Base-by-base conservation (phyloP, 2,888 invertebrate species). In the Ophonus ardosiacus region DNA sequence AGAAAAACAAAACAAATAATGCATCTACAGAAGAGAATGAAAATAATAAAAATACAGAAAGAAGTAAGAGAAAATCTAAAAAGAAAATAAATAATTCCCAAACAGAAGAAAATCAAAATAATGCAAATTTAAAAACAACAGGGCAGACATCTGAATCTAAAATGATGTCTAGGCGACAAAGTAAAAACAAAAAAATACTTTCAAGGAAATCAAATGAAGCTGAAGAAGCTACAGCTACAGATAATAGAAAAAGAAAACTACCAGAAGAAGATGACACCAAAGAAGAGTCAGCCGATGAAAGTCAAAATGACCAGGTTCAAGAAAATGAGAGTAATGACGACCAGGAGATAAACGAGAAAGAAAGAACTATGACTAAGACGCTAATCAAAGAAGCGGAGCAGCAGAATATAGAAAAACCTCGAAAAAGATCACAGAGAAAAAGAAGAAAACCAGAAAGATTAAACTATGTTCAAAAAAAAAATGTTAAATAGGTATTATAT, bases 111-210 rank as follows among this genome's bases (percentile, higher is more conserved):
- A 40, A 65, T 65, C 83, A 86, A 78, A 40, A 40, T 40, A 84
- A 86, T 86, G 86, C 80, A 61, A 85, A 86, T 71, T 86, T 86
- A 84, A 74, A 71, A 61, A 78, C 18, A 56, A 63, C 10, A 81
- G 18, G 61, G 80, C 74, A 51, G 68, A 21, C 57, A 81, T 83
- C 65, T 68, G 78, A 57, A 38, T 63, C 68, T 5, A 80, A 18
- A 18, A 82, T 85, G 76, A 63, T 82, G 18, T 17, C 65, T 4
- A 57, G 84, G 65, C 80, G 83, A 31, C 68, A 76, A 57, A 81
- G 43, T 59, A 81, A 78, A 82, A 85, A 85, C 74, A 86, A 74
- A 85, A 85, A 81, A 51, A 7, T 40, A 63, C 57, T 61, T 84
- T 59, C 24, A 84, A 84, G 79, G 76, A 85, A 43, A 86, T 83